Percentiles rank a stretch among this genome's conserved stretches.
These are phyloP conservation scores for Trachops cirrhosus DNA, from an alignment of 2,797 vertebrate genomes.

Conservation along the genomic window DNA sequence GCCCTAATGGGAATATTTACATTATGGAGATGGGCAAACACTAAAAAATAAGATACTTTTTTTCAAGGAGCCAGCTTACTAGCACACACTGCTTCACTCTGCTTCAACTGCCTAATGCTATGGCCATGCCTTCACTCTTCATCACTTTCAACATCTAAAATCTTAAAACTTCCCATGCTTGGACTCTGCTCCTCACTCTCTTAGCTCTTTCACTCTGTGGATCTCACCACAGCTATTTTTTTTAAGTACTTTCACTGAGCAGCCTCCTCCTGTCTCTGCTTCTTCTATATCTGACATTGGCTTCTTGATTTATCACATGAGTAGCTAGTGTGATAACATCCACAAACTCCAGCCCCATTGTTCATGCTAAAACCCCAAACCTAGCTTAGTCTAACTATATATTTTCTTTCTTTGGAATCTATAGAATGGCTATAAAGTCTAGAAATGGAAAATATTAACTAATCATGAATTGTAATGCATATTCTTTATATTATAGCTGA, in stretches of 20 bases:
- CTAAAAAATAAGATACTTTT: background rate
- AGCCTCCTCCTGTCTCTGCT: background rate
- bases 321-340: background rate
- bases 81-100: background rate
- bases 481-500: no score
- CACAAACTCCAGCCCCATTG: background rate
- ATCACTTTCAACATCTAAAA: background rate
- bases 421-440: background rate
- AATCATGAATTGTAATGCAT: background rate
- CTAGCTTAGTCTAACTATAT: background rate
- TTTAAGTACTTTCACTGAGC: background rate
- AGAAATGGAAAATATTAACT: background rate
- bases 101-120: background rate
- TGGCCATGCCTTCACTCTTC: background rate
- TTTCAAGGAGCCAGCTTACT: background rate
- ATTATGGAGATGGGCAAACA: background rate
- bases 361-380: background rate
- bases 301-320: background rate
- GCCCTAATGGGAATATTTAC: background rate
- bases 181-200: background rate
- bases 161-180: background rate
- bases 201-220: background rate
- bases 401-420: background rate
- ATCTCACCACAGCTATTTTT: background rate
- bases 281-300: background rate